A percentile compares a stretch with the other conserved stretches of the same genome.
Conservation (phyloP, 2,797 vertebrate genomes). For the Lepus townsendii region DNA sequence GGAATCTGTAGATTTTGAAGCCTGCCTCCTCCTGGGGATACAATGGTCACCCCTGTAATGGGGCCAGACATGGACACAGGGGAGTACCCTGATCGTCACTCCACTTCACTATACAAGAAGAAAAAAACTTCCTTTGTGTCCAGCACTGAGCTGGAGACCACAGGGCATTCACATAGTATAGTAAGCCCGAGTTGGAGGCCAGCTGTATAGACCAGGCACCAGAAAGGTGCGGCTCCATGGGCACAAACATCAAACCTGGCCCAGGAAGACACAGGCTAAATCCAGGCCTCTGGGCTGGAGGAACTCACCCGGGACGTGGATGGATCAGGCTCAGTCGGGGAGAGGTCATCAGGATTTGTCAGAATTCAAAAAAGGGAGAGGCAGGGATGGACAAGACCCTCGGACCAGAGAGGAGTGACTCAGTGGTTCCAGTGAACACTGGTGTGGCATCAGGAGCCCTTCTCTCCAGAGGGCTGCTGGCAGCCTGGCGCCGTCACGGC, state of each 20-base stretch:
- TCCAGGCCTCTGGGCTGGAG: neutral
- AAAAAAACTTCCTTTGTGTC: neutral
- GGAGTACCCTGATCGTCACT: neutral
- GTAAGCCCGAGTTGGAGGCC: neutral
- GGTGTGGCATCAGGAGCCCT: too few relatives aligned
- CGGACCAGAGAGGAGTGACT: neutral
- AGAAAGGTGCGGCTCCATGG: fast-evolving
- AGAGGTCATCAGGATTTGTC: neutral
- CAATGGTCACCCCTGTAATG: neutral
- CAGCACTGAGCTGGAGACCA: neutral
- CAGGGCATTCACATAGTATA: neutral
- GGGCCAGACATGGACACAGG: neutral
- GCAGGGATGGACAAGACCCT: neutral
- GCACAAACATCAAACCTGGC: too few relatives aligned
- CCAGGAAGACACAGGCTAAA: neutral
- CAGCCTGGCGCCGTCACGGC: neutral
- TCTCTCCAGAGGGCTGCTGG: neutral
- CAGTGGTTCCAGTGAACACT: too few relatives aligned
- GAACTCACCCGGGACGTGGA: neutral
- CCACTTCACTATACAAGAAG: neutral
- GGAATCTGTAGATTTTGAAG: neutral
- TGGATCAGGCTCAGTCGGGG: neutral
- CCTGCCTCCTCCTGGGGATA: neutral
- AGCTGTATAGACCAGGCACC: neutral
- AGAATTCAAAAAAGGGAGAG: neutral